Evolutionary conservation across 35 echinoderm and acorn worm species (phyloP).

Genomic region (Apostichopus japonicus): DNA sequence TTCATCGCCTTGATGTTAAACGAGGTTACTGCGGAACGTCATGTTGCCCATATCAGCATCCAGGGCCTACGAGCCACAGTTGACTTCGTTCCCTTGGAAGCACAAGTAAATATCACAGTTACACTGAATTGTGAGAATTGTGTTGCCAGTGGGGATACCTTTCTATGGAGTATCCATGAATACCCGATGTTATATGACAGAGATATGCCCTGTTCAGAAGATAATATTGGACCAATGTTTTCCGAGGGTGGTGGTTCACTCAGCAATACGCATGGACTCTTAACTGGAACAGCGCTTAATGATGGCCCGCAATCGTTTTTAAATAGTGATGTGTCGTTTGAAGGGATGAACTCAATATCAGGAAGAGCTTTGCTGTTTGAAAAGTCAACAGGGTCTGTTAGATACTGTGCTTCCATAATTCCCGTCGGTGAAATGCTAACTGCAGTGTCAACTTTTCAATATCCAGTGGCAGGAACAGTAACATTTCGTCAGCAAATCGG

Average conservation of each 20-base stretch:
- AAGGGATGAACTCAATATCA: slow-evolving; percentile 55
- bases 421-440: slow-evolving; percentile 67
- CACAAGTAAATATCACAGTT: not conserved
- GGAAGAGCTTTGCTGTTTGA: slow-evolving; percentile 75
- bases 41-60: slow-evolving; percentile 67
- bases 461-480: slow-evolving; percentile 81
- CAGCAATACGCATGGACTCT: slow-evolving; percentile 19
- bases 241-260: slow-evolving; percentile 41
- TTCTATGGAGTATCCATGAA: slow-evolving; percentile 61
- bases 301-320: slow-evolving; percentile 2
- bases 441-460: slow-evolving; percentile 70
- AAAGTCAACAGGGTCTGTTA: not conserved
- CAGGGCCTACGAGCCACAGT: slow-evolving; percentile 48
- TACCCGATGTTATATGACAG: slow-evolving; percentile 81
- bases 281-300: not conserved
- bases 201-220: slow-evolving; percentile 42
- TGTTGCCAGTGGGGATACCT: slow-evolving; percentile 33
- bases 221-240: slow-evolving; percentile 55
- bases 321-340: slow-evolving; percentile 30
- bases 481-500: slow-evolving; percentile 65
- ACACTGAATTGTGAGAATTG: slow-evolving; percentile 16
- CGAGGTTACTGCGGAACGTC: not conserved
- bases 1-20: not conserved
- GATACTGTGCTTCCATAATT: slow-evolving; percentile 71
- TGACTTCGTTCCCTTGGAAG: slow-evolving; percentile 35